Evolutionary conservation across 1,140 invertebrate genomes (phyloP), one percentile per base, ranked within the genome.

Genomic region (Anoplophora glabripennis): DNA sequence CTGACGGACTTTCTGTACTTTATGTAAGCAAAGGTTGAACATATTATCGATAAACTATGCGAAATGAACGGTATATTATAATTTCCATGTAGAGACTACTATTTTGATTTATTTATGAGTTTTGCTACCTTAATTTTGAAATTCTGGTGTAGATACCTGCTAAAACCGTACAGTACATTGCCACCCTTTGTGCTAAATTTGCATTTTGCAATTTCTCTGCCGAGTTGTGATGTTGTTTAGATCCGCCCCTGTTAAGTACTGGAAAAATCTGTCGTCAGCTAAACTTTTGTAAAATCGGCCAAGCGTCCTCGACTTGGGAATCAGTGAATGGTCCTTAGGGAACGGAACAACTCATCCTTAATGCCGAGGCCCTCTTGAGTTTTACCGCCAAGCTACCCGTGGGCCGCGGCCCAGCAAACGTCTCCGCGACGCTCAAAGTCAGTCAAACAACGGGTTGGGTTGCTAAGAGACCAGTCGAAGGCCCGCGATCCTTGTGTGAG

Each of bases 341-440:
- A 59, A 42, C 44, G 44, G 49, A 59, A 53, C 57, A 59, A 54
- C 57, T 59, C 57, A 59, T 53, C 51, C 42, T 59, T 54, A 54
- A 59, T 59, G 51, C 48, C 48, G 57, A 11, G n/a, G 9, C 33
- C 47, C 47, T 36, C 37, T 36, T 28, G 21, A 28, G 21, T 28
- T 28, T 28, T 28, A 28, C 21, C 21, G 21, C 21, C 21, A 28
- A 28, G 21, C 21, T 28, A 28, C 5, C 42, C 53, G 53, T 44
- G 33, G 17, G 41, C 53, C 53, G 40, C 53, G 7, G 18, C 21
- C 18, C 28, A 35, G 17, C 53, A 38, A 44, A 46, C 53, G 46
- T 44, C 53, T 44, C 41, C 53, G 37, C 21, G 46, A 17, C 53
- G 53, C 53, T 46, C 41, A 56, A 41, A 56, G 57, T 59, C 53